Evolutionary conservation across 2,797 vertebrate species (phyloP).

Genomic region (Gymnocypris eckloni): DNA sequence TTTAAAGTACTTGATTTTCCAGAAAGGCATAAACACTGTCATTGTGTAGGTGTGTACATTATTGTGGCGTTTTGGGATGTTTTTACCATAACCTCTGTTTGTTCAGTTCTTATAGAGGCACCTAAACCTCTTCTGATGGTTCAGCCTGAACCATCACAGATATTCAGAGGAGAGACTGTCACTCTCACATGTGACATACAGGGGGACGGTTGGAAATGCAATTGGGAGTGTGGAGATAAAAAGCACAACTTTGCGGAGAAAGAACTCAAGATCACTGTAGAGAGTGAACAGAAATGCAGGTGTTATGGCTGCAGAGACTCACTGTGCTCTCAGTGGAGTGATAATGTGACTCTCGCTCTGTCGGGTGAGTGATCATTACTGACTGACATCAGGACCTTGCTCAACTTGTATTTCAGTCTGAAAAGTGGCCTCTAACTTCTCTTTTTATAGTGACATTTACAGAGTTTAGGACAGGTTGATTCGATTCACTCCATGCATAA

Average conservation of each 20-base stretch:
- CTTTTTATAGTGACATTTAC: too few relatives aligned
- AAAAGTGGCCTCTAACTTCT: too few relatives aligned
- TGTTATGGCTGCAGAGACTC: fast-evolving
- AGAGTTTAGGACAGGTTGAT: too few relatives aligned
- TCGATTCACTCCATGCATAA: too few relatives aligned
- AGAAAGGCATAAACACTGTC: too few relatives aligned
- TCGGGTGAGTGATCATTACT: neutral
- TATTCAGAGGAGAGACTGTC: neutral
- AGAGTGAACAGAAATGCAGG: fast-evolving
- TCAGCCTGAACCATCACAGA: neutral
- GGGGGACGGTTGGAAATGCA: neutral
- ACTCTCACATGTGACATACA: neutral
- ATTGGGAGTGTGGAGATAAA: neutral
- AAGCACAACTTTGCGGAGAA: fast-evolving
- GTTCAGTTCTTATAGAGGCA: neutral
- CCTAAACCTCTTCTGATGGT: neutral
- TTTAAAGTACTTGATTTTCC: too few relatives aligned
- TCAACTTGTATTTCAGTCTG: too few relatives aligned
- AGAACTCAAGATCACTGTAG: neutral
- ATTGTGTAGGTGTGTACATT: too few relatives aligned
- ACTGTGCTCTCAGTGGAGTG: neutral
- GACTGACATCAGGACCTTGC: neutral
- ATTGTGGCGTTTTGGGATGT: neutral
- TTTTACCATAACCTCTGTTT: neutral
- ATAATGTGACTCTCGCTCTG: neutral